Evolutionary conservation across 2,888 invertebrate genomes (phyloP), one percentile per base, ranked within the genome.

Genomic region (Pyrochroa serraticornis): DNA sequence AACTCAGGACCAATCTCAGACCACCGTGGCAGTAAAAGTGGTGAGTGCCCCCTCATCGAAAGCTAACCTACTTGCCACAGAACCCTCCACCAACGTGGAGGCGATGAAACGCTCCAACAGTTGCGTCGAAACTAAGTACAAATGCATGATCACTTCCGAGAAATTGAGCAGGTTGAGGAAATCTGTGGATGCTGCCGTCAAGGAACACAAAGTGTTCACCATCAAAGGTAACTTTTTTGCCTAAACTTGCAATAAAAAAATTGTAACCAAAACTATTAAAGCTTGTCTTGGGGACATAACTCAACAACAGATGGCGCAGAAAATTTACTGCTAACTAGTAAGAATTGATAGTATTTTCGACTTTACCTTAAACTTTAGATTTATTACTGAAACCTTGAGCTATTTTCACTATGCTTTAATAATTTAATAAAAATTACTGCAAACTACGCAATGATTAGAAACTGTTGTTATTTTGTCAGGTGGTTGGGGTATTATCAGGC

Each of bases 401-500:
- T 22, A 22, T 22, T 5, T 22, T 22, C 2, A 5, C 5, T 22
- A 3, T 22, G 22, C 22, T 22, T 22, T 22, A 22, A 22, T 22
- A 22, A 22, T 7, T 22, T 43, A 36, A n/a, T 14, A 2, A 10
- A 45, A 9, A 45, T 3, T 13, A 9, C 39, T 12, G n/a, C 34
- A 9, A 55, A 2, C 35, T 22, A 22, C 22, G 22, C 5, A 22
- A 22, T 22, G 22, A 5, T 32, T 53, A 22, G 2, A 22, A 5
- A 22, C 8, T 7, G 37, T 13, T 32, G 30, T 10, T 47, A 46
- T 59, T 50, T 38, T 44, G 1, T 49, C 14, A 68, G 90, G 90
- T 1, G 88, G 88, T 45, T 91, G 88, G 77, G 85, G 87, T 6
- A 86, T 89, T 0, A 82, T 92, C 6, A 82, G 90, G 3, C 83